A percentile compares a stretch with the other conserved stretches of the same genome.
Conservation (phyloP, 2,888 invertebrate genomes). For the Rapana venosa region DNA sequence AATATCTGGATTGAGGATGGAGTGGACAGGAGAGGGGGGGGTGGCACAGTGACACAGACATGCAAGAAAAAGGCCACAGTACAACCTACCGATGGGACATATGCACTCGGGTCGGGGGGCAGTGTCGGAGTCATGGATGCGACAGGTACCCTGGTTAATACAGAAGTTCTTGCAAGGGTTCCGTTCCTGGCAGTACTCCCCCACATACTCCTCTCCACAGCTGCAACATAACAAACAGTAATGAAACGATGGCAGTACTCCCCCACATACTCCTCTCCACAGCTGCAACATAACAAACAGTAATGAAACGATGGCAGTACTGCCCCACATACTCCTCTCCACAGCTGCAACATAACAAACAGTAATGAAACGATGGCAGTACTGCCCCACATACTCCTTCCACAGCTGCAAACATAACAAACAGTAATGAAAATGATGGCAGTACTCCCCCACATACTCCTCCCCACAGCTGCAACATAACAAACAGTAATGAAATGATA, state of each 20-base stretch:
- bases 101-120: constrained; percentile 89
- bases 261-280: constrained; percentile 92
- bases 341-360: constrained; percentile 84
- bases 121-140: constrained; percentile 82
- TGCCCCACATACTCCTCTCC: constrained; percentile 93
- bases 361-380: too few species aligned
- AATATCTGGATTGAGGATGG: too few species aligned
- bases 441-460: constrained; percentile 94
- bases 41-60: too few species aligned
- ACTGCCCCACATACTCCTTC: constrained; percentile 92
- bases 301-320: constrained; percentile 85
- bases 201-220: constrained; percentile 92
- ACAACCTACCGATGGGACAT: constrained; percentile 88
- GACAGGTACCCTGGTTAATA: constrained; percentile 95
- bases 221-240: constrained; percentile 80
- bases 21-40: too few species aligned
- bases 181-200: constrained; percentile 94
- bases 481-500: too few species aligned
- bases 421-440: constrained; percentile 81
- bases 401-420: constrained; percentile 85
- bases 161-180: constrained; percentile 92
- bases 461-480: constrained; percentile 88
- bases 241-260: constrained; percentile 87
- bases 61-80: too few species aligned
- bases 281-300: constrained; percentile 82